A percentile compares a stretch with the other conserved stretches of the same genome.
Evolutionary conservation across 2,113 vertebrate species (phyloP).

Genomic region (Charina bottae): DNA sequence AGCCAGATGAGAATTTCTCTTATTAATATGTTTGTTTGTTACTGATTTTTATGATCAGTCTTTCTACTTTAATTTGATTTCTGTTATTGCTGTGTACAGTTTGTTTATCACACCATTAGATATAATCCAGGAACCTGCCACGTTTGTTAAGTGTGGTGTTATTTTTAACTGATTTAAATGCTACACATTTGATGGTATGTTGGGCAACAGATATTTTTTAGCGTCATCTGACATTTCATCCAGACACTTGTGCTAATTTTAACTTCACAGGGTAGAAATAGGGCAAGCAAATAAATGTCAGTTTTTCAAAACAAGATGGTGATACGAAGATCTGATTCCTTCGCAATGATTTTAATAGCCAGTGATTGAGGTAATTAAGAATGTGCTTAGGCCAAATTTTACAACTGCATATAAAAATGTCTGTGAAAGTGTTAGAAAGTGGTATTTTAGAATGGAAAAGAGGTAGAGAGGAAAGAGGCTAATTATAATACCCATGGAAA

Average conservation of each 20-base stretch:
- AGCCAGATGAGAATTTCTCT: background rate
- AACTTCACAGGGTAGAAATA: slow-evolving; percentile 52
- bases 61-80: slow-evolving; percentile 13
- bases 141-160: slow-evolving; percentile 55
- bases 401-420: background rate
- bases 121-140: slow-evolving; percentile 49
- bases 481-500: background rate
- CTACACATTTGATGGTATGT: slow-evolving; percentile 49
- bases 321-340: slow-evolving; percentile 32
- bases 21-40: background rate
- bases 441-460: background rate
- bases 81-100: slow-evolving; percentile 32
- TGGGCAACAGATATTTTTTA: slow-evolving; percentile 54
- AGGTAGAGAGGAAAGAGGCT: background rate
- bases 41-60: background rate
- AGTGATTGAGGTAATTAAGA: background rate
- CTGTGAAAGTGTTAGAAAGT: background rate
- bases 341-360: background rate
- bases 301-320: slow-evolving; percentile 49
- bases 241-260: slow-evolving; percentile 68
- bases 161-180: slow-evolving; percentile 65
- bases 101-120: slow-evolving; percentile 40
- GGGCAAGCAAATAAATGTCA: slow-evolving; percentile 65
- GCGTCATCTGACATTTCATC: slow-evolving; percentile 66
- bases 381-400: background rate